These are phyloP conservation scores for Amphipyra tragopoginis DNA, from an alignment of 2,888 invertebrate species.

Conservation along the genomic window DNA sequence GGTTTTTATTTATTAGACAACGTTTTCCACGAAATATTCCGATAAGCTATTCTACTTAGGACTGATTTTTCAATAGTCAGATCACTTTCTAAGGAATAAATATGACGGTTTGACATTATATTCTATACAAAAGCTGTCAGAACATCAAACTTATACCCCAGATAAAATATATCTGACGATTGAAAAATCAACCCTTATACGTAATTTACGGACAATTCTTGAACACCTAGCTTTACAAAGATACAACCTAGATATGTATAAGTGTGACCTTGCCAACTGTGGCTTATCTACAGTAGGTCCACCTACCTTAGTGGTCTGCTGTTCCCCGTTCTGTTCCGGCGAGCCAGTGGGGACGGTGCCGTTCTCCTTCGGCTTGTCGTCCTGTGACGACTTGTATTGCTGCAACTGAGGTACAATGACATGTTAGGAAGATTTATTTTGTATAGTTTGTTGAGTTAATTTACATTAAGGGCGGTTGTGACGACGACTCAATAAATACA, in stretches of 20 bases:
- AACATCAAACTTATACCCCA: too few relatives aligned
- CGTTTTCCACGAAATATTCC: not conserved
- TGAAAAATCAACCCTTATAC: too few relatives aligned
- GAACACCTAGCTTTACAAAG: not conserved
- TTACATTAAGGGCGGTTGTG: too few relatives aligned
- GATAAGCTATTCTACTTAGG: not conserved
- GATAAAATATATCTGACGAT: too few relatives aligned
- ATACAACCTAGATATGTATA: not conserved
- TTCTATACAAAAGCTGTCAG: too few relatives aligned
- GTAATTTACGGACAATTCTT: conserved; percentile 27
- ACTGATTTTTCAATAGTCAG: too few relatives aligned
- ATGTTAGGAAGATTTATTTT: not conserved
- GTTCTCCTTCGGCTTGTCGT: conserved; percentile 94
- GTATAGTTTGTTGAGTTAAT: not conserved
- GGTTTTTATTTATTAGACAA: too few relatives aligned
- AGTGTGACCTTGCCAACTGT: not conserved
- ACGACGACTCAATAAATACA: too few relatives aligned
- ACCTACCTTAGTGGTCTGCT: conserved; percentile 86
- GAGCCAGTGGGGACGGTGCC: conserved; percentile 92
- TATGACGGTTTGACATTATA: too few relatives aligned
- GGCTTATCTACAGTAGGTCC: not conserved
- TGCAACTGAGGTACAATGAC: conserved; percentile 90
- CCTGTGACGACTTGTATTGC: conserved; percentile 93
- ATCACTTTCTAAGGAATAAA: too few relatives aligned
- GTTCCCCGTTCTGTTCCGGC: conserved; percentile 90